Evolutionary conservation across 1,140 invertebrate species (phyloP).

Genomic region (Dendrolimus kikuchii): DNA sequence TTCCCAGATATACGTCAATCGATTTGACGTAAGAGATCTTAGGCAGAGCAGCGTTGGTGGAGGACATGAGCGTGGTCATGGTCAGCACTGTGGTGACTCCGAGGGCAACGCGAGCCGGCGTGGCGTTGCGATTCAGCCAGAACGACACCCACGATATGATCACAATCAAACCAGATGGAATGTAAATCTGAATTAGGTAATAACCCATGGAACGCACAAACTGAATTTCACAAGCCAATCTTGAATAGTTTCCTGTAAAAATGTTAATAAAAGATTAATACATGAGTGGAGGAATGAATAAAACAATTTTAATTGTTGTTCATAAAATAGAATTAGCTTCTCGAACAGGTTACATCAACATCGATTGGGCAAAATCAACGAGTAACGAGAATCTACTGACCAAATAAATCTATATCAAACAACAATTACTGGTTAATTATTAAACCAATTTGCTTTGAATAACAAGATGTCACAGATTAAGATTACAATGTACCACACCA

Average conservation of each 20-base stretch:
- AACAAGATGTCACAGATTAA: constrained; percentile 6
- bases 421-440: background rate
- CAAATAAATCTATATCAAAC: too few species aligned
- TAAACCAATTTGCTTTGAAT: constrained; percentile 12
- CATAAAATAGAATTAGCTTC: too few species aligned
- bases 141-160: constrained; percentile 99
- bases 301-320: too few species aligned
- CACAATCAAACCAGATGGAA: constrained; percentile 98
- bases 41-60: constrained; percentile 96
- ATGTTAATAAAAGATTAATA: too few species aligned
- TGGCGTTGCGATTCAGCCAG: constrained; percentile 94
- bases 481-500: constrained; percentile 43
- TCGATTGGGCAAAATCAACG: too few species aligned
- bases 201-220: constrained; percentile 98
- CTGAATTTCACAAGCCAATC: constrained; percentile 97
- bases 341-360: too few species aligned
- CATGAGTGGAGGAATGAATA: too few species aligned
- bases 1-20: constrained; percentile 98
- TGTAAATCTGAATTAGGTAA: constrained; percentile 99
- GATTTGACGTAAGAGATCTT: constrained; percentile 99
- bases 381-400: too few species aligned
- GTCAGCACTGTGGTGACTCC: constrained; percentile 98
- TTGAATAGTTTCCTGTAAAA: constrained; percentile 95
- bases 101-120: constrained; percentile 95
- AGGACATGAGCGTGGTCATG: constrained; percentile 99